A percentile compares a stretch with the other conserved stretches of the same genome.
Conservation (phyloP, 2,888 invertebrate species). For the Cheilosia grossa region DNA sequence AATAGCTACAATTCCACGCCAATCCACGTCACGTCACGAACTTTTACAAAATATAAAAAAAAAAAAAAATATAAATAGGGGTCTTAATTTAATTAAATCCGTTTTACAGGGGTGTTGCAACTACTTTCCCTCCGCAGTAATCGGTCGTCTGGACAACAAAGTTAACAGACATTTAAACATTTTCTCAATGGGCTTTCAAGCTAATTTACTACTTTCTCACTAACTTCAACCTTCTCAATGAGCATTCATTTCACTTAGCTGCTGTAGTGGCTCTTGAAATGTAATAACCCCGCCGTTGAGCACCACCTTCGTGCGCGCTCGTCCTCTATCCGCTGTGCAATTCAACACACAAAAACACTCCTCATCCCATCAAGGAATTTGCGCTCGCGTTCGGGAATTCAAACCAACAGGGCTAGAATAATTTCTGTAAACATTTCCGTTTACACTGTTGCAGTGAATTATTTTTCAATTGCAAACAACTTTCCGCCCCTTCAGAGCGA, state of each 20-base stretch:
- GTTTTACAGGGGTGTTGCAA: slow-evolving; percentile 28
- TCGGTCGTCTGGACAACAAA: slow-evolving; percentile 59
- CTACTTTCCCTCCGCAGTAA: slow-evolving; percentile 24
- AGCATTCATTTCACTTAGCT: slow-evolving; percentile 71
- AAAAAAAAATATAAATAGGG: slow-evolving; percentile 3
- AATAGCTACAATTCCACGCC: neutral
- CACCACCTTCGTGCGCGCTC: slow-evolving; percentile 50
- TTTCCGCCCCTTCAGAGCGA: slow-evolving; percentile 28
- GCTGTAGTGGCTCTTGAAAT: slow-evolving; percentile 66
- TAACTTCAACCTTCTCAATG: slow-evolving; percentile 71
- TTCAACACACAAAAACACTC: slow-evolving; percentile 46
- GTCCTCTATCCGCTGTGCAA: slow-evolving; percentile 32
- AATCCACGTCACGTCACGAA: slow-evolving; percentile 14
- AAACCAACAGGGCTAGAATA: slow-evolving; percentile 63
- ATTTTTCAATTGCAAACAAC: slow-evolving; percentile 68
- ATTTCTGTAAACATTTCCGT: slow-evolving; percentile 73
- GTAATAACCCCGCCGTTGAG: slow-evolving; percentile 66
- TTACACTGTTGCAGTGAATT: slow-evolving; percentile 71
- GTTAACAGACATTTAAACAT: slow-evolving; percentile 62
- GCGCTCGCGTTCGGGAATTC: slow-evolving; percentile 45
- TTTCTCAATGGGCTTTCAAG: slow-evolving; percentile 70
- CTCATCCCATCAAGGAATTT: slow-evolving; percentile 30
- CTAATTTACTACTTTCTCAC: slow-evolving; percentile 72
- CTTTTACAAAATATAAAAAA: slow-evolving; percentile 15
- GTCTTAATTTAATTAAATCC: slow-evolving; percentile 67